Base-by-base conservation (phyloP, 2,888 invertebrate genomes). In the Drosophila percnosoma region DNA sequence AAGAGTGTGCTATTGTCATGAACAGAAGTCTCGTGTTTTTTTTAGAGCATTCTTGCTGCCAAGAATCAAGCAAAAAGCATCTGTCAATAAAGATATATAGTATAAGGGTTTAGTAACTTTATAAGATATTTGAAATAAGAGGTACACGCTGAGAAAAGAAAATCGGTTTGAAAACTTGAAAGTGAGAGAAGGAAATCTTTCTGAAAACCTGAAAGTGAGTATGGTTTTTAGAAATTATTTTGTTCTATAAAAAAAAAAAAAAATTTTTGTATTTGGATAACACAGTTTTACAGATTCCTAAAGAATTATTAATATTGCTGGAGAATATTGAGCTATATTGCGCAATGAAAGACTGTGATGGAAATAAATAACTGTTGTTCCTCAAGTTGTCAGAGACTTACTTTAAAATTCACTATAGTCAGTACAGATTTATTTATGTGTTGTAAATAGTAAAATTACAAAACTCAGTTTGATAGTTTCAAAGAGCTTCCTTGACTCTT, bases 1-100 rank as follows among this genome's bases (percentile, higher is more conserved):
- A n/a, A 29, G 48, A 59, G 40, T 49, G 27, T 58, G 29, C 64
- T 49, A 33, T 52, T 68, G 38, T 62, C 64, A 55, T 53, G 57
- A 70, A 57, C 53, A 66, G 53, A 57, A 24, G 21, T 8, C 21
- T 15, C 21, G 45, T 2, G 4, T 7, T 21, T 45, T 42, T 42
- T 15, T 21, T 42, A 8, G 2, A 27, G 49, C 18, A 49, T 10
- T 27, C 18, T 10, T 51, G n/a, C 29, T 45, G 21, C 21, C 45
- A 24, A 27, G 24, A 24, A 45, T 45, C 45, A 45, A 45, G 45
- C 21, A 45, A 45, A 45, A 45, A 45, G 8, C 45, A 15, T 45
- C 45, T 24, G 13, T 24, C 21, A 24, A 8, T 45, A 27, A 24
- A 45, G 45, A 45, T 24, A 24, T 2, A 21, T 21, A 42, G 21